These are phyloP conservation scores for Sylvilagus bachmani DNA, from an alignment of 2,113 vertebrate genomes.

Conservation along the genomic window DNA sequence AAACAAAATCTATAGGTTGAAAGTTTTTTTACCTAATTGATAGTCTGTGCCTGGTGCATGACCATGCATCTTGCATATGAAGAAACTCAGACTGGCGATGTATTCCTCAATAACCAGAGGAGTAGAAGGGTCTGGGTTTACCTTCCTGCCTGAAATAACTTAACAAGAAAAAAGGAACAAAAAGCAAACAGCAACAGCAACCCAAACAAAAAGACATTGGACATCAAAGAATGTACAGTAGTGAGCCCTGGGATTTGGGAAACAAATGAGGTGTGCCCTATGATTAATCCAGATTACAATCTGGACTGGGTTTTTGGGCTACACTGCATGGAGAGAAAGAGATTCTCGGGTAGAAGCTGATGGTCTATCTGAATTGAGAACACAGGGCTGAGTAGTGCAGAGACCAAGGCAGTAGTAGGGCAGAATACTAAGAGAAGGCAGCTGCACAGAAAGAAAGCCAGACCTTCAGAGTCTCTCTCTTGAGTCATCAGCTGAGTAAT, in stretches of 20 bases:
- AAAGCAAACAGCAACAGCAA: not conserved
- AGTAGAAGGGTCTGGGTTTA: not conserved
- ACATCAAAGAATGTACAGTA: not conserved
- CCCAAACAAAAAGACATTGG: not conserved
- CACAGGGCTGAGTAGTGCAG: not conserved
- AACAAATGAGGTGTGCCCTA: not conserved
- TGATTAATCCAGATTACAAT: not conserved
- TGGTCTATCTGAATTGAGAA: not conserved
- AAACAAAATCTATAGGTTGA: conserved; percentile 55
- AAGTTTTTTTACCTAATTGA: conserved; percentile 50
- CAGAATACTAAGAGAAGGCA: not conserved
- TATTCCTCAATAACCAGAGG: conserved; percentile 36
- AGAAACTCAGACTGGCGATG: conserved; percentile 21
- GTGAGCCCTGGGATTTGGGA: not conserved
- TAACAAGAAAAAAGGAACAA: not conserved
- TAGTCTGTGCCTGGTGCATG: conserved; percentile 51
- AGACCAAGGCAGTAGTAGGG: not conserved
- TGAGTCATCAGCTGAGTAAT: not conserved
- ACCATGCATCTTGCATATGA: not conserved
- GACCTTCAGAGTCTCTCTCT: not conserved
- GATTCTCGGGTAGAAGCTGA: not conserved
- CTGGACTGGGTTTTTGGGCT: not conserved
- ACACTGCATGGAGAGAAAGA: not conserved
- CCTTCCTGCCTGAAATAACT: conserved; percentile 10
- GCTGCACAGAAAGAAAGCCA: not conserved